These are phyloP conservation scores for Rutpela maculata DNA, from an alignment of 2,888 invertebrate genomes.

Conservation along the genomic window DNA sequence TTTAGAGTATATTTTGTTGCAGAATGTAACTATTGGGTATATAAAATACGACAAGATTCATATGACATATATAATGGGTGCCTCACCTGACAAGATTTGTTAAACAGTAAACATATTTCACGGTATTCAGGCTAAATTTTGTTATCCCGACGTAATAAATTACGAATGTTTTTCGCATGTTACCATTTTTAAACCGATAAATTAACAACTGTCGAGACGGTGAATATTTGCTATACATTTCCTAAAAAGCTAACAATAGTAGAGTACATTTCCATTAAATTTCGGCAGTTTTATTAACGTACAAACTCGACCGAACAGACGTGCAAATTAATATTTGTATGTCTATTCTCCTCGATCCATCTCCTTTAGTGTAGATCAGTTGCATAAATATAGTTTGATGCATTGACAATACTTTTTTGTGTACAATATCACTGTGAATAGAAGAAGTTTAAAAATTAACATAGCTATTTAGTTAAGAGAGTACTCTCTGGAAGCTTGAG, in stretches of 20 bases:
- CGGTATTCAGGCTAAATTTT: not conserved
- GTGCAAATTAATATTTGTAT: not conserved
- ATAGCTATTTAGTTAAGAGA: no score
- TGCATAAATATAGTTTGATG: no score
- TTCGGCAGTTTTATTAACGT: conserved; percentile 2
- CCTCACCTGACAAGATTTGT: not conserved
- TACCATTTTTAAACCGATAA: not conserved
- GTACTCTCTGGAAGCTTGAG: no score
- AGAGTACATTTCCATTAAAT: not conserved
- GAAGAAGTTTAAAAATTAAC: no score
- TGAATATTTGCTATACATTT: not conserved
- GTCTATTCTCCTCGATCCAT: no score
- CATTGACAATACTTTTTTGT: no score
- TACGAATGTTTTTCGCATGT: conserved; percentile 3
- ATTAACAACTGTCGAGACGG: conserved; percentile 11
- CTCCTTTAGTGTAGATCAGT: no score
- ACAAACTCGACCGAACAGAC: not conserved
- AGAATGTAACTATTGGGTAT: no score
- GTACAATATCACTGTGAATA: no score
- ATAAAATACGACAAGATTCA: no score
- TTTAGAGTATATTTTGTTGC: no score
- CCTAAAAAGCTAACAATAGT: not conserved
- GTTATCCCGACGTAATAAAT: not conserved
- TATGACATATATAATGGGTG: not conserved
- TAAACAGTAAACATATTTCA: not conserved